phyloP scores from a whole-genome alignment of 1,140 invertebrate genomes.

The Cotesia glomerata region DNA sequence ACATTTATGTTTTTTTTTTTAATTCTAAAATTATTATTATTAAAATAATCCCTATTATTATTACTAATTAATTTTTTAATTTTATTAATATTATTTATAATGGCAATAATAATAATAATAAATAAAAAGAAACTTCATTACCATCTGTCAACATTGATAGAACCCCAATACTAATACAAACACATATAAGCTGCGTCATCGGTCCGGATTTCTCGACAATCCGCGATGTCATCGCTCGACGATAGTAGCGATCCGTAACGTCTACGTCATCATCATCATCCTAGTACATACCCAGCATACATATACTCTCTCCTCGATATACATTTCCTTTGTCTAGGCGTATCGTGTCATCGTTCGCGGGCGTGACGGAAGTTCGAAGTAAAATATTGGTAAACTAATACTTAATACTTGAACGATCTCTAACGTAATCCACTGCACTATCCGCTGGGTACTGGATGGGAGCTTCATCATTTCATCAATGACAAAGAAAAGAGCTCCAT shows the following conservation, averaged over 20 bases:
- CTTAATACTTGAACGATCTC: neutral
- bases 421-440: neutral
- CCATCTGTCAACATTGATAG: conserved; percentile 16
- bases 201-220: conserved; percentile 14
- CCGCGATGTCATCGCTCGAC: conserved; percentile 24
- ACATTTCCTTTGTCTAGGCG: conserved; percentile 13
- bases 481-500: no score
- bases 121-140: conserved; percentile 16
- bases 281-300: no score
- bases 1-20: no score
- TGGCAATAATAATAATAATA: no score
- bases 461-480: no score
- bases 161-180: neutral
- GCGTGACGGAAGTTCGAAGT: conserved; percentile 12
- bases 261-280: conserved; percentile 2
- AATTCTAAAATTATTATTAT: no score
- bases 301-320: neutral
- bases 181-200: conserved; percentile 3
- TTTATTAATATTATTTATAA: no score
- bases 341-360: conserved; percentile 9
- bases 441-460: no score
- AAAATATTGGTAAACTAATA: neutral
- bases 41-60: no score
- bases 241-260: conserved; percentile 19
- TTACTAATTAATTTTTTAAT: no score